phyloP scores from a whole-genome alignment of 1,140 invertebrate genomes.

The Drosophila guanche region DNA sequence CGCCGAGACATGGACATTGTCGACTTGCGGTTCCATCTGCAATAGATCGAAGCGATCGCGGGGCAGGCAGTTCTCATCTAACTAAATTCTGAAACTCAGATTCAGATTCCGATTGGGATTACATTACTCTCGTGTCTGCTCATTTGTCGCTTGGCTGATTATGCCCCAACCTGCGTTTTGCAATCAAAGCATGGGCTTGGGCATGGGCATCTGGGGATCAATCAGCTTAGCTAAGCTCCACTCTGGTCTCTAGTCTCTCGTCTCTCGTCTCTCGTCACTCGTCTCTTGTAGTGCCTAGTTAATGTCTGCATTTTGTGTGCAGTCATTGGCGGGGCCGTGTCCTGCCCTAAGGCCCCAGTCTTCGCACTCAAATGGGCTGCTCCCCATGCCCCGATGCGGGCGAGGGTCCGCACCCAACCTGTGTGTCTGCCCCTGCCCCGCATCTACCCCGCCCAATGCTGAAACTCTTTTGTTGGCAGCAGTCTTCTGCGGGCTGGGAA shows the following conservation, averaged over 20 bases:
- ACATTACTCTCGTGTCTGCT: slow-evolving; percentile 42
- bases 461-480: slow-evolving; percentile 1
- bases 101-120: slow-evolving; percentile 7
- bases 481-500: slow-evolving; percentile 32
- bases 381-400: slow-evolving; percentile 30
- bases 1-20: slow-evolving; percentile 24
- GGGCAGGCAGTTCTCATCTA: slow-evolving; percentile 29
- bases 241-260: background rate
- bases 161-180: slow-evolving; percentile 12
- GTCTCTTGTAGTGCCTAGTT: slow-evolving; percentile 2
- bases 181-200: too few species aligned
- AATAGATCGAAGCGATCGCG: slow-evolving; percentile 31
- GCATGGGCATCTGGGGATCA: slow-evolving; percentile 20
- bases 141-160: slow-evolving; percentile 73
- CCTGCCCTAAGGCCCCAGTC: slow-evolving; percentile 6
- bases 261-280: too few species aligned
- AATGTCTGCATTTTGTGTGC: slow-evolving; percentile 44
- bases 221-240: slow-evolving; percentile 13
- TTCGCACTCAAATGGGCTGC: slow-evolving; percentile 8
- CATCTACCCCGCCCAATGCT: background rate
- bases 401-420: slow-evolving; percentile 18
- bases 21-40: slow-evolving; percentile 63
- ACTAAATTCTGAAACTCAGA: background rate
- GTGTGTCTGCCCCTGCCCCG: slow-evolving; percentile 17
- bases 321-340: slow-evolving; percentile 21